Evolutionary conservation across 2,797 vertebrate genomes (phyloP), one percentile per base, ranked within the genome.

Genomic region (Paratrypauchen microcephalus): DNA sequence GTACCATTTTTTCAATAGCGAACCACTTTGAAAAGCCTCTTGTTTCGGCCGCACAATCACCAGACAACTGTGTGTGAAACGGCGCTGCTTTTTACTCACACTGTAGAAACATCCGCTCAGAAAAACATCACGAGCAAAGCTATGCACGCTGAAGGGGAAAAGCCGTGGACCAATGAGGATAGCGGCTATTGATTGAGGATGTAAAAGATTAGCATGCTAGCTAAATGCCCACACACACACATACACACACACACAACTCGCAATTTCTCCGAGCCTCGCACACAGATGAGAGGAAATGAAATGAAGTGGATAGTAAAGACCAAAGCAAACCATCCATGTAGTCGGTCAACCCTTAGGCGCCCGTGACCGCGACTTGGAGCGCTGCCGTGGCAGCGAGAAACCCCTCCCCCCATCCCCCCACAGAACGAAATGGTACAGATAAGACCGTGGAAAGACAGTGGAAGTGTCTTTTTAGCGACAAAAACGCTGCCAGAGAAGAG

Each of bases 251-350:
- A 52, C 45, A 66, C 19, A 62, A 16, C 72, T 32, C 21, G 16
- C 66, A 62, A 61, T 48, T n/a, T 28, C 60, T 69, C 19, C 19
- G 39, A 73, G 47, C 66, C 76, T 63, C 65, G 61, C 68, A 66
- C 41, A 82, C 63, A 76, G 70, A 81, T 78, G 83, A 79, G 63
- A 68, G 78, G 80, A 72, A 80, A 78, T 80, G 80, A 77, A 78
- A 85, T 80, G 83, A 79, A 67, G 69, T 71, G 81, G 83, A 78
- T 71, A 87, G 70, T 73, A 89, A 88, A 86, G 74, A 80, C 77
- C 71, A 83, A 87, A 90, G 86, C 92, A 91, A 94, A 92, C 93
- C 92, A 88, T 93, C 90, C 88, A 82, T 81, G 84, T 85, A 85
- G 80, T 87, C 87, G 88, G 79, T 91, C 75, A 70, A 73, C 86